phyloP scores from a whole-genome alignment of 2,797 vertebrate genomes.

The Falco novaeseelandiae region DNA sequence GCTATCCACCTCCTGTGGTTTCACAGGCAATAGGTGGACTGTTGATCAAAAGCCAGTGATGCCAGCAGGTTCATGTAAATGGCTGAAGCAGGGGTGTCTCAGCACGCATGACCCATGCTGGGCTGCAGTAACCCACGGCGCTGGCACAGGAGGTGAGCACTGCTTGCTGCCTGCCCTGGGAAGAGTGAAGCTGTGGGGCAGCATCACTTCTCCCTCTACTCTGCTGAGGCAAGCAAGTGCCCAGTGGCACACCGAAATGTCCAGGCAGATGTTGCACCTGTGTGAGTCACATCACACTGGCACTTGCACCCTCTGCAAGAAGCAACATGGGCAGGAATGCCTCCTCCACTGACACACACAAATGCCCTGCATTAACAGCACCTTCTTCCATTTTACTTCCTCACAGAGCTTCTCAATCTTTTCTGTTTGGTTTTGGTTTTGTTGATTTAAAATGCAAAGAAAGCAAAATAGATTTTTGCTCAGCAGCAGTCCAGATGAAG shows the following conservation, averaged over 20 bases:
- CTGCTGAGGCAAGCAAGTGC: background rate
- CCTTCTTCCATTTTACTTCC: background rate
- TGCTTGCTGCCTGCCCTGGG: background rate
- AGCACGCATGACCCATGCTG: background rate
- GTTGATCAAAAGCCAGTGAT: background rate
- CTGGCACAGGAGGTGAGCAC: background rate
- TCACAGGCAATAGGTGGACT: background rate
- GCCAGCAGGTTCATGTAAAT: background rate
- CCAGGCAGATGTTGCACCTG: background rate
- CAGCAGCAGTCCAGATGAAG: background rate
- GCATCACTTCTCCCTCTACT: background rate
- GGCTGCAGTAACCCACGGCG: background rate
- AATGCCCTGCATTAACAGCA: background rate
- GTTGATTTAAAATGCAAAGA: background rate
- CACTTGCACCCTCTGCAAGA: background rate
- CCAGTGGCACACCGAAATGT: background rate
- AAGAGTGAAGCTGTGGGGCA: background rate
- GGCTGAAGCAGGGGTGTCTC: background rate
- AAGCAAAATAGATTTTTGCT: background rate
- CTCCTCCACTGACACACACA: background rate
- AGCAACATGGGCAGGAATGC: background rate
- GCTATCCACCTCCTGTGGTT: background rate
- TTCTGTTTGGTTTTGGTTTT: background rate
- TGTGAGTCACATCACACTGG: background rate
- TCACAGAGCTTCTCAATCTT: background rate